These are phyloP conservation scores for Gastrophysa polygoni DNA, from an alignment of 2,888 invertebrate genomes.

Conservation along the genomic window DNA sequence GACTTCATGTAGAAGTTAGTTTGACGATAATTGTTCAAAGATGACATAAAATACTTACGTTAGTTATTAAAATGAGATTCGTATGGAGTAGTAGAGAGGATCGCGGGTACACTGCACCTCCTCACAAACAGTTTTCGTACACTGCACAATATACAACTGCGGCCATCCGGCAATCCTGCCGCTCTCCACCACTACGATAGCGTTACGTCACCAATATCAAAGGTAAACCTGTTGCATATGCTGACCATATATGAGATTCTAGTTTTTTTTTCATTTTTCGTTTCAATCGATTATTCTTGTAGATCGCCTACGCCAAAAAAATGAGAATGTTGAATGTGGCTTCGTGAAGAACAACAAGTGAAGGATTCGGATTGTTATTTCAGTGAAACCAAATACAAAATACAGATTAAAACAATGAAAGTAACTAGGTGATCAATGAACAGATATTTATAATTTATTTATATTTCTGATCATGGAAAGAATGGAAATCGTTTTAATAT, in stretches of 20 bases:
- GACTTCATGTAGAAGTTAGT: too few relatives aligned
- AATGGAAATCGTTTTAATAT: too few relatives aligned
- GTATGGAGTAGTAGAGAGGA: background rate
- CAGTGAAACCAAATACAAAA: too few relatives aligned
- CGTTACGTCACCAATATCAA: constrained; percentile 15
- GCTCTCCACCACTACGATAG: background rate
- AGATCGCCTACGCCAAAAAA: background rate
- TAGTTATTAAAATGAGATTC: background rate
- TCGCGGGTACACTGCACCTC: background rate
- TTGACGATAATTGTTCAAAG: too few relatives aligned
- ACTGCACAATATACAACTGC: constrained; percentile 4
- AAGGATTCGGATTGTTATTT: too few relatives aligned
- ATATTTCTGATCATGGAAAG: too few relatives aligned
- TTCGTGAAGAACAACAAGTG: too few relatives aligned
- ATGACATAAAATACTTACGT: constrained; percentile 1
- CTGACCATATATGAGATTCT: constrained; percentile 28
- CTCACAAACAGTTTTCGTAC: constrained; percentile 6
- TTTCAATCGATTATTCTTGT: background rate
- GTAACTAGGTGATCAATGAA: too few relatives aligned
- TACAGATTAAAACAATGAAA: too few relatives aligned
- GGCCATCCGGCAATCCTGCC: constrained; percentile 11
- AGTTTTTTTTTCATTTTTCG: constrained; percentile 14
- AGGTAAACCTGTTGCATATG: constrained; percentile 31
- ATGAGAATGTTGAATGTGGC: background rate
- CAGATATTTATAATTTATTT: too few relatives aligned